These are phyloP conservation scores for Vespertilio murinus DNA, from an alignment of 2,797 vertebrate genomes.

Conservation along the genomic window DNA sequence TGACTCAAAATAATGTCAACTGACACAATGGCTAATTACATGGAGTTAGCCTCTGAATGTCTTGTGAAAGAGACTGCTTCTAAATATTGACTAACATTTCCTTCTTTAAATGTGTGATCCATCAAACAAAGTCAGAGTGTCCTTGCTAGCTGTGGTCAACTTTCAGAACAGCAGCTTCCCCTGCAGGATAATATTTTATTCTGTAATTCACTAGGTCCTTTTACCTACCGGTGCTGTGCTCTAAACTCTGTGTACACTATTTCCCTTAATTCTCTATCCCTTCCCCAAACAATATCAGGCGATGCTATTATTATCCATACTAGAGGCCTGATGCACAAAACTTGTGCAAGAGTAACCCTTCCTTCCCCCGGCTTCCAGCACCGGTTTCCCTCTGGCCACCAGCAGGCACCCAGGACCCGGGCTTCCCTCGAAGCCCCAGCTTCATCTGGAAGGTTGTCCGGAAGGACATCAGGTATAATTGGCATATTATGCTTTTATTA, in stretches of 20 bases:
- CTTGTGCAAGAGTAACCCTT: no score
- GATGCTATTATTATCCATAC: not conserved
- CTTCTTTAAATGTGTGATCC: not conserved
- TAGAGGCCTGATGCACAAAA: no score
- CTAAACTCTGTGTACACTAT: not conserved
- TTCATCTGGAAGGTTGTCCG: no score
- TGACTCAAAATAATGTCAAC: not conserved
- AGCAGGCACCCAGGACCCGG: no score
- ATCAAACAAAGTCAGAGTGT: not conserved
- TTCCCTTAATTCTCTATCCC: not conserved
- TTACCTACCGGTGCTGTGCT: not conserved
- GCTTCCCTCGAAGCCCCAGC: no score
- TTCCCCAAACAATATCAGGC: not conserved
- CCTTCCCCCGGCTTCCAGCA: no score
- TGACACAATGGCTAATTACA: not conserved
- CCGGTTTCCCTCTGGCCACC: no score
- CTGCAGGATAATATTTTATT: not conserved
- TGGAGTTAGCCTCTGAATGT: not conserved
- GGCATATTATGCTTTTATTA: no score
- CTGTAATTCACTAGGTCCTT: not conserved
- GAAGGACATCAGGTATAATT: no score
- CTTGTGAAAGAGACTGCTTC: not conserved
- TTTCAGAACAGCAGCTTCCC: not conserved
- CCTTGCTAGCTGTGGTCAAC: not conserved
- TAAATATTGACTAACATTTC: not conserved